phyloP scores from a whole-genome alignment of 2,113 vertebrate genomes.

The Accipiter virgatus region DNA sequence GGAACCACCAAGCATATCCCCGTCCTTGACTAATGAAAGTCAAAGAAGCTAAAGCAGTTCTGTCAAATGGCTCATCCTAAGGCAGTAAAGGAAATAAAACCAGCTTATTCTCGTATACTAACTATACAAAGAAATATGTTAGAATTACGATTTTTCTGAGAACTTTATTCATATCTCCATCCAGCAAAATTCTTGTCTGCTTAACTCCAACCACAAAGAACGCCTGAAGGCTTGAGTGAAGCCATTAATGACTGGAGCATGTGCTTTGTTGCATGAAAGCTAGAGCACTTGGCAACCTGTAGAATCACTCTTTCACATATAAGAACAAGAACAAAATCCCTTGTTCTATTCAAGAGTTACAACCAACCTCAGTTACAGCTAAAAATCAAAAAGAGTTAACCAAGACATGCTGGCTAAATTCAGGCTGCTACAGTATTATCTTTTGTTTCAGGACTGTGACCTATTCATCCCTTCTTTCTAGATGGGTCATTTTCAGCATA shows the following conservation, averaged over 20 bases:
- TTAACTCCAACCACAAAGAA: neutral
- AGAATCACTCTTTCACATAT: neutral
- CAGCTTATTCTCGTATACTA: neutral
- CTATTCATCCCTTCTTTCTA: neutral
- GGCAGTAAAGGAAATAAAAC: neutral
- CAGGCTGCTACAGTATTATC: neutral
- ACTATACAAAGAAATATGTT: neutral
- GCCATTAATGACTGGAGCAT: neutral
- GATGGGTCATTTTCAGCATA: neutral
- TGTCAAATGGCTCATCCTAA: neutral
- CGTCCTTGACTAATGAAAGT: neutral
- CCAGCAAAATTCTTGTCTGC: neutral
- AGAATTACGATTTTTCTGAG: neutral
- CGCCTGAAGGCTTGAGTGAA: neutral
- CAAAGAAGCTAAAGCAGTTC: neutral
- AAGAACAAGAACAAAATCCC: neutral
- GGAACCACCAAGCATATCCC: neutral
- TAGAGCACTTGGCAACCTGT: neutral
- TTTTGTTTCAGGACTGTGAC: neutral
- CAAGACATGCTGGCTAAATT: neutral
- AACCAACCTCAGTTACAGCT: neutral
- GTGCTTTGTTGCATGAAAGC: neutral
- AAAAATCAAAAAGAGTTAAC: neutral
- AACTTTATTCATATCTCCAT: neutral
- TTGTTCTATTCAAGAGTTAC: neutral